Evolutionary conservation across 2,113 vertebrate genomes (phyloP).

Genomic region (Colistium nudipinnis): DNA sequence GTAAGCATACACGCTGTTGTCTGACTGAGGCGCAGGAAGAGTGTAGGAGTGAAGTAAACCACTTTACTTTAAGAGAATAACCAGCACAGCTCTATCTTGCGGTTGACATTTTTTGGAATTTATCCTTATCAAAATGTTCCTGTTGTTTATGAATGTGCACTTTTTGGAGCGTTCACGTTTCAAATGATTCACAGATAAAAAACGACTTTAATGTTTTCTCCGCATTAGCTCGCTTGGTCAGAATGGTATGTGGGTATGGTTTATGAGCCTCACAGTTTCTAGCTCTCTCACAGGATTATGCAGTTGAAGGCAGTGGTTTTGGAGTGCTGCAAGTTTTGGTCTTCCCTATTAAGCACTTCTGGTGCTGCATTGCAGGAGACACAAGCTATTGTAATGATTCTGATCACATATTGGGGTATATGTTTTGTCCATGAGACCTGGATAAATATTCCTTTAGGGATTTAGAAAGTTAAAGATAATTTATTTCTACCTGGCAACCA

Average conservation of each 20-base stretch:
- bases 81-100: background rate
- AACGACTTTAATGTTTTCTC: background rate
- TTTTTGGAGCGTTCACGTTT: background rate
- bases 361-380: too few relatives aligned
- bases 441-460: too few relatives aligned
- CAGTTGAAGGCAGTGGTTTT: background rate
- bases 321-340: background rate
- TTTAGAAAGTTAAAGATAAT: too few relatives aligned
- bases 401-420: background rate
- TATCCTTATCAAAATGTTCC: slow-evolving; percentile 2
- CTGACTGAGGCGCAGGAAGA: background rate
- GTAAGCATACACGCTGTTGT: background rate
- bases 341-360: background rate
- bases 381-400: background rate
- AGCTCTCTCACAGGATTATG: background rate
- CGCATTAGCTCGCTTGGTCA: background rate
- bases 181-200: background rate
- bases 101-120: background rate
- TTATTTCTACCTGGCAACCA: too few relatives aligned
- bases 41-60: background rate
- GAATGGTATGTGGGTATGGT: background rate
- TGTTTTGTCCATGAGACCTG: too few relatives aligned
- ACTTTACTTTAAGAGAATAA: background rate
- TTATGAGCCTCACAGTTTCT: background rate
- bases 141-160: slow-evolving; percentile 3